A percentile compares a stretch with the other conserved stretches of the same genome.
These are phyloP conservation scores for Butastur rufipennis DNA, from an alignment of 2,113 vertebrate species.

Conservation along the genomic window DNA sequence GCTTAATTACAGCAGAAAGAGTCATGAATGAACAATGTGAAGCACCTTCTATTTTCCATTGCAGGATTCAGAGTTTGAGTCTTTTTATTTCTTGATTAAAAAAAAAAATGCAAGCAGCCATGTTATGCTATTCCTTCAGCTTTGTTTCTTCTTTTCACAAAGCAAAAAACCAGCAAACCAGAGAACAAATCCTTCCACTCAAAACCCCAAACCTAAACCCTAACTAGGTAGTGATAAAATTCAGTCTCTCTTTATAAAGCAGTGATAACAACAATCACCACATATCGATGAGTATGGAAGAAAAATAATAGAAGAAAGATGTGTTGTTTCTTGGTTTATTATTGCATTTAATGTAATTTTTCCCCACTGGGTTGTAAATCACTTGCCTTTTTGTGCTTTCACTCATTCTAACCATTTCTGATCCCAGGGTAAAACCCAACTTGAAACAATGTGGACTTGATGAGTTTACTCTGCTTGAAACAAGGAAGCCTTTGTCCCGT, in stretches of 20 bases:
- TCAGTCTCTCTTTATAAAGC: background rate
- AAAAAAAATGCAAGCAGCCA: background rate
- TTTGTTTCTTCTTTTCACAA: constrained; percentile 11
- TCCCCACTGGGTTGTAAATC: background rate
- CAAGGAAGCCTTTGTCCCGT: constrained; percentile 15
- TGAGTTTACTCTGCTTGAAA: constrained; percentile 26
- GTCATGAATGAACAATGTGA: constrained; percentile 63
- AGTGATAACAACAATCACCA: background rate
- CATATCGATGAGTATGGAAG: background rate
- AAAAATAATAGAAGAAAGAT: background rate
- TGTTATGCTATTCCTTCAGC: background rate
- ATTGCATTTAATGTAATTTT: background rate
- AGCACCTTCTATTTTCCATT: constrained; percentile 51
- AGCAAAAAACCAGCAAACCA: background rate
- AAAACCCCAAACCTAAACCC: background rate
- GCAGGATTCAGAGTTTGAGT: constrained; percentile 37
- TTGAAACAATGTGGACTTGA: constrained; percentile 38
- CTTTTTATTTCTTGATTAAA: background rate
- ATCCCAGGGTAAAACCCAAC: background rate
- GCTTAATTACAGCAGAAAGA: constrained; percentile 71
- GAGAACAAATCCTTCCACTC: background rate
- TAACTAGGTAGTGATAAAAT: background rate
- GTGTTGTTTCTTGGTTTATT: background rate
- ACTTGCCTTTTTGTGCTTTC: background rate
- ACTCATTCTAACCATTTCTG: background rate